A percentile compares a stretch with the other conserved stretches of the same genome.
Evolutionary conservation across 2,888 invertebrate species (phyloP).

Genomic region (Agrotis segetum): DNA sequence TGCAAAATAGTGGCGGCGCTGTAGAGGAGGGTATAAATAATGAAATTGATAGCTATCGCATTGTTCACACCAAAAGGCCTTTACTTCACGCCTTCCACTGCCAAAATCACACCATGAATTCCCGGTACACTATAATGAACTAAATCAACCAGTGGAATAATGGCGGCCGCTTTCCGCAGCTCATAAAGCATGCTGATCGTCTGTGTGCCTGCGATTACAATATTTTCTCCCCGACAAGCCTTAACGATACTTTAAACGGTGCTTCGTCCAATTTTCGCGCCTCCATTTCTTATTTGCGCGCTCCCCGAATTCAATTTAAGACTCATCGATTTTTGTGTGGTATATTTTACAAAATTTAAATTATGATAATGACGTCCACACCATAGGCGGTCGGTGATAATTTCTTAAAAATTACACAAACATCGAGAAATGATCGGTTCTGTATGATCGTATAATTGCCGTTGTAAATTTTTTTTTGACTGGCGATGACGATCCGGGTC

Average conservation of each 20-base stretch:
- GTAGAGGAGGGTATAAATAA: constrained; percentile 44
- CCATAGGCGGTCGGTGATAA: constrained; percentile 83
- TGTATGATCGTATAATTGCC: constrained; percentile 80
- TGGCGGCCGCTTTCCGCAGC: constrained; percentile 78
- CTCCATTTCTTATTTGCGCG: constrained; percentile 87
- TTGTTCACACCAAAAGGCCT: constrained; percentile 51
- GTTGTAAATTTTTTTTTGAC: constrained; percentile 73
- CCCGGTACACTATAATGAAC: constrained; percentile 76
- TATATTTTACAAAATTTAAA: constrained; percentile 78
- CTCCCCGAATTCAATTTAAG: constrained; percentile 89
- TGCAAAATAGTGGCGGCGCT: constrained; percentile 35
- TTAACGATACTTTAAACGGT: constrained; percentile 90
- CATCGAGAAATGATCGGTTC: constrained; percentile 76
- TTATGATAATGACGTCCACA: constrained; percentile 83
- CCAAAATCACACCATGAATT: constrained; percentile 71
- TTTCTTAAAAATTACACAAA: constrained; percentile 83
- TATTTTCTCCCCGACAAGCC: constrained; percentile 85
- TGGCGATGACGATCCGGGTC: constrained; percentile 18
- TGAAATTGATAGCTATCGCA: constrained; percentile 50
- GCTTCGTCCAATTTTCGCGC: constrained; percentile 86
- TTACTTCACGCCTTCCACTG: constrained; percentile 48
- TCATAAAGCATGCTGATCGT: constrained; percentile 82
- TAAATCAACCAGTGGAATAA: constrained; percentile 75
- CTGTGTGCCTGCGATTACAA: constrained; percentile 79
- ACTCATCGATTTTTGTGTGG: constrained; percentile 86